Base-by-base conservation (phyloP, 2,888 invertebrate species). In the Choristoneura rosaceana region DNA sequence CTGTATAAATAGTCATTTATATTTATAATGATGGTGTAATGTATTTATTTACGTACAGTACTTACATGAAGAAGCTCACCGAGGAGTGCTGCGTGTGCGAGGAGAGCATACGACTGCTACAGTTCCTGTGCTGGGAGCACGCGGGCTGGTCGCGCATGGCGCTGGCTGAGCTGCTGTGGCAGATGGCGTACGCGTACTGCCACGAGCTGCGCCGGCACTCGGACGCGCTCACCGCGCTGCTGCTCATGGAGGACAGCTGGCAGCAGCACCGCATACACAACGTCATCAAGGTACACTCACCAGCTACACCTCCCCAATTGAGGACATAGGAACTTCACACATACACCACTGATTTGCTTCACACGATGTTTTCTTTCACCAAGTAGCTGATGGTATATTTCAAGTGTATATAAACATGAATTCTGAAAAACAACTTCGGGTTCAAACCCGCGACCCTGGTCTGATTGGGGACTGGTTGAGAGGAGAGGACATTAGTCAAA, bases 101-200 rank as follows among this genome's bases (percentile, higher is more conserved):
- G 77, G 99, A 99, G 78, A 97, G 98, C 4, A 95, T 98, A 60
- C 97, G 98, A 85, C 93, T 99, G 74, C 92, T 99, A 50, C 98
- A 99, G 94, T 99, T 98, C 91, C 96, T 98, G 88, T 98, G 98
- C 84, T 99, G 99, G 99, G 99, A 99, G 91, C 99, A 99, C 93
- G 98, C 98, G 34, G 97, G 97, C 79, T 98, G 99, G 92, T 99
- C 99, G 43, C 96, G 98, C 76, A 96, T 96, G 17, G 98, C 98
- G 63, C 95, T 99, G 50, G 96, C 97, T 60, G 99, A 99, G 93
- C 93, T 99, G 59, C 94, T 99, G 71, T 98, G 98, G 98, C 98
- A 98, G 84, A 95, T 96, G 88, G 96, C 97, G 50, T 97, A 97
- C 89, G 98, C 98, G 3, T 99, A 98, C 91, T 98, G 98, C 79